Evolutionary conservation across 2,888 invertebrate genomes (phyloP), one percentile per base, ranked within the genome.

Genomic region (Epirrhoe alternata): DNA sequence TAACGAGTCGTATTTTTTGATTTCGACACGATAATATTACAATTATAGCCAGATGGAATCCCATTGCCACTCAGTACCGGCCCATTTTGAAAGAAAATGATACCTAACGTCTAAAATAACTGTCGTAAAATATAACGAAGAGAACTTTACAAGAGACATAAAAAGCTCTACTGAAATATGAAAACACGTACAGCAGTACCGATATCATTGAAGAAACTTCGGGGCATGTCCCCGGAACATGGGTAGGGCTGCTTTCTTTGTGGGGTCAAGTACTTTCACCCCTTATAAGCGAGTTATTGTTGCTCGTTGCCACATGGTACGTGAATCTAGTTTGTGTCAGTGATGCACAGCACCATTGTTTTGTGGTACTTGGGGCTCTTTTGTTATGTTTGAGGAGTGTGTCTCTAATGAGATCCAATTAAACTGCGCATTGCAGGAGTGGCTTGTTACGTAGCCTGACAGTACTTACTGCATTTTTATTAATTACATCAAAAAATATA

Each of bases 241-340:
- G 55, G 58, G 57, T 35, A 62, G 58, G 62, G 35, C 62, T 31
- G 66, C 68, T 64, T 57, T 73, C 74, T 74, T 78, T 79, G 73
- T 79, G 73, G 64, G 78, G 78, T 79, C 77, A 79, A 79, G 77
- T 74, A 77, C 77, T 77, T 76, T 78, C 74, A 71, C 79, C 72
- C 76, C 74, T 70, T 78, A 70, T 76, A 80, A 75, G 72, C 76
- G 72, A 75, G 72, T 78, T 77, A 79, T 78, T 79, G 75, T 77
- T 74, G 66, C 69, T 72, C 67, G 61, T 51, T 51, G 42, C 35
- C 51, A 35, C 62, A 30, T 61, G 12, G 56, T 64, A 69, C 51
- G n/a, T 16, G 66, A 51, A 66, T 61, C 53, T 61, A 64, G 64
- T 53, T 62, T 56, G 35, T 51, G 47, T 45, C 17, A 5, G 30